Base-by-base conservation (phyloP, 2,888 invertebrate genomes). In the Pristionchus exspectatus region DNA sequence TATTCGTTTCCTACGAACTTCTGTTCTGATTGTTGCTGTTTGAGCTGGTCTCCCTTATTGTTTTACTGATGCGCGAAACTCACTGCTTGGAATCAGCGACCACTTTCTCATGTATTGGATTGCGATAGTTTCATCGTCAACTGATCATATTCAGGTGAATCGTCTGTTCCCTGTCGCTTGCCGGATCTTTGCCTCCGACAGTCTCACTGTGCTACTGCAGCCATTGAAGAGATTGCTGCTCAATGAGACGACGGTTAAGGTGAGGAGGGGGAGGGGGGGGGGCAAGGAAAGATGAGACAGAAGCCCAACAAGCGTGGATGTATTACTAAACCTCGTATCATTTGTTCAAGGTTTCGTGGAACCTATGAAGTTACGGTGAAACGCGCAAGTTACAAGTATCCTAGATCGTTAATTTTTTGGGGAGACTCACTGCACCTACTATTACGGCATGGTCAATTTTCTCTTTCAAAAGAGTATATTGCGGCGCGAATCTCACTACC, bases 211-310 rank as follows among this genome's bases (percentile, higher is more conserved):
- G 77, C 89, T 93, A 50, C 90, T 92, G n/a, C 89, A 85, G 24
- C 91, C 92, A 27, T 90, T 93, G 84, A 90, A 91, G 69, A 90
- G 90, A 33, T 89, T 93, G 56, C 91, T 93, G 12, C 90, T 91
- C 77, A 90, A 91, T 54, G 93, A 93, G 87, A 92, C 90, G 44
- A 92, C 93, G 33, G 91, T 93, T 0, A 92, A 92, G 90, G 92
- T 92, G 33, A 27, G 72, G 4, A 44, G 10, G 14, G 81, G 33
- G n/a, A 16, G 27, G 30, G 24, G 24, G 50, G 21, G 33, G 27
- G n/a, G 85, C 38, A 5, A 38, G 38, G 5, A 38, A 38, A 2
- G 2, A 38, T 38, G 38, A 38, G 3, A 38, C 5, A 2, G 38
- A 38, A 38, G 38, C 38, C 3, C 38, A 77, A 1, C 24, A 27